Evolutionary conservation across 92 coral and sea anemone species (phyloP).

Genomic region (Diadumene lineata): DNA sequence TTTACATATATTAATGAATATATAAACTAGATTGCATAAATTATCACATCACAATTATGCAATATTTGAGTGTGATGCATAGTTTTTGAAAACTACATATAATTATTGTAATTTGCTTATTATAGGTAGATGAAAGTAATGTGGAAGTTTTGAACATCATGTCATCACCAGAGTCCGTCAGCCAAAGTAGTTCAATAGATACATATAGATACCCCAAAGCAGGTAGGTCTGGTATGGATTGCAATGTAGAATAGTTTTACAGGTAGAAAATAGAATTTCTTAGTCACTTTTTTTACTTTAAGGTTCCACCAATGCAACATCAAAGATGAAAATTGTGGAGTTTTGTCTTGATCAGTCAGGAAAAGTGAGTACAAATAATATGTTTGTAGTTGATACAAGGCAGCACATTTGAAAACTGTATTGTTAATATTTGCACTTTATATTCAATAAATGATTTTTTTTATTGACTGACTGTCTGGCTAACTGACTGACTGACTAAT

Average conservation of each 20-base stretch:
- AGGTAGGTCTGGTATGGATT: constrained; percentile 51
- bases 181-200: constrained; percentile 69
- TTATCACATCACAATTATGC: too few species aligned
- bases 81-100: constrained; percentile 64
- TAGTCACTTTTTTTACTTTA: too few species aligned
- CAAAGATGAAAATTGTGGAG: constrained; percentile 75
- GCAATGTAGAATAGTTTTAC: too few species aligned
- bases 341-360: constrained; percentile 61
- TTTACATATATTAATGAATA: too few species aligned
- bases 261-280: too few species aligned
- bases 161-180: constrained; percentile 80
- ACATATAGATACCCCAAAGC: constrained; percentile 94
- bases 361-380: constrained; percentile 21
- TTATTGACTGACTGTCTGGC: not conserved
- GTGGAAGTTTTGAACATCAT: constrained; percentile 91
- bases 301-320: constrained; percentile 81
- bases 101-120: not conserved
- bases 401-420: too few species aligned
- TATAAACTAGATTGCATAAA: too few species aligned
- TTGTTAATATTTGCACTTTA: too few species aligned
- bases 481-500: not conserved
- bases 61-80: constrained; percentile 89
- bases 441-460: too few species aligned
- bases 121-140: constrained; percentile 90
- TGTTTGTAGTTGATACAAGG: too few species aligned